Percentiles rank a stretch among this genome's conserved stretches.
Conservation (phyloP, 2,797 vertebrate genomes). For the Kryptolebias ocellatus region DNA sequence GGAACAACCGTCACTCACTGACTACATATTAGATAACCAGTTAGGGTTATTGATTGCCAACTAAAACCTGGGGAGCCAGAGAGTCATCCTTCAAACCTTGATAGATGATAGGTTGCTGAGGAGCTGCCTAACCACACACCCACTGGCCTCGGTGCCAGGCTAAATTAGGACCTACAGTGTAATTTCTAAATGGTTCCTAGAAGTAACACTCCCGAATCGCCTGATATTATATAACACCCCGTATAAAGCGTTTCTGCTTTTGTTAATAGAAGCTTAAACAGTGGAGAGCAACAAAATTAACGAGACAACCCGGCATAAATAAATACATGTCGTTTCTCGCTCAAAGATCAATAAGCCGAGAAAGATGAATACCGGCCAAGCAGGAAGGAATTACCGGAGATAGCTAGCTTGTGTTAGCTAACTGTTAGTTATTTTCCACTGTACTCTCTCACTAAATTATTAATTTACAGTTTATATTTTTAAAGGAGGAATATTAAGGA, state of each 20-base stretch:
- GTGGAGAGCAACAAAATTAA: neutral
- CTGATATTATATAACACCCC: neutral
- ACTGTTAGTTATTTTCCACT: neutral
- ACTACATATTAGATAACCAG: too few species aligned
- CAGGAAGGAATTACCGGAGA: fast-evolving
- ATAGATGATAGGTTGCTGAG: conserved; percentile 69
- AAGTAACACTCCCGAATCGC: too few species aligned
- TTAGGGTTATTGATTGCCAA: too few species aligned
- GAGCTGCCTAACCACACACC: conserved; percentile 64
- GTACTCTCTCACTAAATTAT: too few species aligned
- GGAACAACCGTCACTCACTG: too few species aligned
- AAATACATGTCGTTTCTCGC: neutral
- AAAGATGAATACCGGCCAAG: neutral
- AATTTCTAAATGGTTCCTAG: neutral
- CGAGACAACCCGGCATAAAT: fast-evolving
- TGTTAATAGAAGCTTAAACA: neutral
- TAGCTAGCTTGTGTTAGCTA: conserved; percentile 11
- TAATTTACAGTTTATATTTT: neutral
- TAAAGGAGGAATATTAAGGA: too few species aligned
- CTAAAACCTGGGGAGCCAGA: conserved; percentile 3
- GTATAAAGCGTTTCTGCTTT: neutral
- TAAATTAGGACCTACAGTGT: conserved; percentile 58
- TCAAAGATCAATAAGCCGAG: neutral
- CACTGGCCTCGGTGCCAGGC: conserved; percentile 15
- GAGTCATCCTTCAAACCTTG: conserved; percentile 4